Base-by-base conservation (phyloP, 2,113 vertebrate genomes). In the Chascanopsetta lugubris region DNA sequence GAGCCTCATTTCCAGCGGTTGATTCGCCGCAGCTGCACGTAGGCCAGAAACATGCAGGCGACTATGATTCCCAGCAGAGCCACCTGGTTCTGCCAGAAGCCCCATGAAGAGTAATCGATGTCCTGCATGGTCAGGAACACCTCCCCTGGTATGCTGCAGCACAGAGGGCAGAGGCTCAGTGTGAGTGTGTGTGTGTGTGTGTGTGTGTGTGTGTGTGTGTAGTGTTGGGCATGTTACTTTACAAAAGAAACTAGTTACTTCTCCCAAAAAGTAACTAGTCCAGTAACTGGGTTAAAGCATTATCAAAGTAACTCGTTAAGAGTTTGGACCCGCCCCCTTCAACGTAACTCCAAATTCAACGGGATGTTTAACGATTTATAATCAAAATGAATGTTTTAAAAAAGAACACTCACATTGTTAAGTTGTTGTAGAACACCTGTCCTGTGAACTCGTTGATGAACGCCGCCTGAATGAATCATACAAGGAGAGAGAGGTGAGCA, bases 1-100 rank as follows among this genome's bases (percentile, higher is more conserved):
- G 9, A 17, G 9, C 15, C 8, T 92, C 70, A 93, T 60, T 92
- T 93, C 92, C 92, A 93, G 70, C 92, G 90, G 77, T 90, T 93
- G 67, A 93, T 89, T 40, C 91, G 78, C 25, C 79, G 80, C 57
- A 93, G 77, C 79, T 93, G 91, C 6, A 92, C 29, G 6, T 93
- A 93, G 36, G 92, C 62, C 65, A 94, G 61, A 7, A 42, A 5
- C 86, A 93, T 87, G 70, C 90, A 93, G 55, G 74, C 42, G 42
- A 64, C 1, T 3, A 74, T 78, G 50, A 94, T 92, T 59, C 87
- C 87, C 50, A 91, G 10, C 69, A 94, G 89, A 43, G 93, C 93
- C 75, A 93, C 83, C 22, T 90, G 51, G 42, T 94, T 94, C 89
- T 93, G 87, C 93, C 93, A 93, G 85, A 93, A 93, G 5, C 92